These are phyloP conservation scores for Neodiprion pinetum DNA, from an alignment of 1,140 invertebrate genomes.

Conservation along the genomic window DNA sequence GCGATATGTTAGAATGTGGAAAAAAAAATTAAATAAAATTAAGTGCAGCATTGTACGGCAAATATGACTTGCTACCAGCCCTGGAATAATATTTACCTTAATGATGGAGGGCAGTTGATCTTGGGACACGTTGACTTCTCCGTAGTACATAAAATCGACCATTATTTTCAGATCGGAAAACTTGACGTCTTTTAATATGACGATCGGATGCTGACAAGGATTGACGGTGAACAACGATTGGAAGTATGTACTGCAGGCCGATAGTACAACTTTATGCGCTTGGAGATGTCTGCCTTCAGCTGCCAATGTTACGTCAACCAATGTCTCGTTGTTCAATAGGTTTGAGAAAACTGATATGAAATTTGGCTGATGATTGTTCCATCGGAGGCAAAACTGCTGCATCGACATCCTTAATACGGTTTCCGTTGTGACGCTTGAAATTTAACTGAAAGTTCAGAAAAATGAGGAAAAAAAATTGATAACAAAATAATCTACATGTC, in stretches of 20 bases:
- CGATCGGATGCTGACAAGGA: conserved; percentile 89
- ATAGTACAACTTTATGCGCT: conserved; percentile 86
- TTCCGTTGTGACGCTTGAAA: neutral
- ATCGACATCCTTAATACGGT: conserved; percentile 66
- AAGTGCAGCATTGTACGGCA: too few species aligned
- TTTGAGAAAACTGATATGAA: conserved; percentile 86
- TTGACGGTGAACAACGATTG: conserved; percentile 81
- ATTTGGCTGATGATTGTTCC: conserved; percentile 91
- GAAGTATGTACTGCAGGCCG: conserved; percentile 87
- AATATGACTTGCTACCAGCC: too few species aligned
- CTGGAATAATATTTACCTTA: conserved; percentile 66
- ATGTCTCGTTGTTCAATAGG: conserved; percentile 78
- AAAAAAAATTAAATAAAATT: too few species aligned
- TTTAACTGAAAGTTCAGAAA: too few species aligned
- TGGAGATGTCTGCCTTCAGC: conserved; percentile 84
- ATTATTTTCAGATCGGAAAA: conserved; percentile 86
- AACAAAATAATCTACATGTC: too few species aligned
- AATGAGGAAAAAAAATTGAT: too few species aligned
- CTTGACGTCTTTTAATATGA: conserved; percentile 88
- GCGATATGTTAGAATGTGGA: too few species aligned
- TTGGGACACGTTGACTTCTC: conserved; percentile 89
- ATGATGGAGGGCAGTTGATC: conserved; percentile 86
- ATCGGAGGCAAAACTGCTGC: conserved; percentile 86
- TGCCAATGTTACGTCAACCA: conserved; percentile 88
- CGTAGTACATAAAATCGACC: conserved; percentile 93